A percentile compares a stretch with the other conserved stretches of the same genome.
phyloP scores from a whole-genome alignment of 2,888 invertebrate genomes.

The Gymnosoma rotundatum region DNA sequence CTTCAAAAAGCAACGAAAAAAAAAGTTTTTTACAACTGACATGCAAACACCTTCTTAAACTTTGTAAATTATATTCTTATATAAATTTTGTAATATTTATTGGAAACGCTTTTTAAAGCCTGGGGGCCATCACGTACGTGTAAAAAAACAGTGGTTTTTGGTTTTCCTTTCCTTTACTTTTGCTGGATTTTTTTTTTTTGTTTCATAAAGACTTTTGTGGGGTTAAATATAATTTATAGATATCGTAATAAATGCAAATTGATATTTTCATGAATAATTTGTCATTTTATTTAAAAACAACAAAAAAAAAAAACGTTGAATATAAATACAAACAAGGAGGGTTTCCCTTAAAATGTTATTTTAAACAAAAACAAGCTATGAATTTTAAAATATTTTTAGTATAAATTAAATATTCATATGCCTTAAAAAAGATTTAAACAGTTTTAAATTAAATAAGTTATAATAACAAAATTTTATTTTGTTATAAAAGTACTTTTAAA shows the following conservation, averaged over 20 bases:
- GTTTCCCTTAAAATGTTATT: background rate
- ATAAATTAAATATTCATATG: no score
- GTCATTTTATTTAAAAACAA: conserved; percentile 49
- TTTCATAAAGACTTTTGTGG: conserved; percentile 45
- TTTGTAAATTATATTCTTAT: conserved; percentile 12
- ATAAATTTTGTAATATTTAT: conserved; percentile 65
- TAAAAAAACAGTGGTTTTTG: conserved; percentile 40
- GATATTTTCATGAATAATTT: conserved; percentile 70
- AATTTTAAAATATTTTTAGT: no score
- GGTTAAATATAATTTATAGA: conserved; percentile 68
- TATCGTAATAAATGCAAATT: conserved; percentile 69
- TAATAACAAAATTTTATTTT: no score
- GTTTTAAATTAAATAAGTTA: no score
- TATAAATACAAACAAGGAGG: conserved; percentile 43
- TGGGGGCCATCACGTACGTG: conserved; percentile 8
- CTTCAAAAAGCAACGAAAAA: conserved; percentile 23
- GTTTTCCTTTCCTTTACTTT: conserved; percentile 19
- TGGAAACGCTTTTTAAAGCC: conserved; percentile 63
- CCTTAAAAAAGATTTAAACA: no score
- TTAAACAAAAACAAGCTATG: background rate
- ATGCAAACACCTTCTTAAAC: conserved; percentile 57
- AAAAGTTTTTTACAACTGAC: conserved; percentile 50
- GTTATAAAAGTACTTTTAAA: no score
- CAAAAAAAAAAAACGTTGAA: conserved; percentile 20
- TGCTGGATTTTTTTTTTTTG: background rate